Evolutionary conservation across 2,888 invertebrate genomes (phyloP).

Genomic region (Strigamia crassipes): DNA sequence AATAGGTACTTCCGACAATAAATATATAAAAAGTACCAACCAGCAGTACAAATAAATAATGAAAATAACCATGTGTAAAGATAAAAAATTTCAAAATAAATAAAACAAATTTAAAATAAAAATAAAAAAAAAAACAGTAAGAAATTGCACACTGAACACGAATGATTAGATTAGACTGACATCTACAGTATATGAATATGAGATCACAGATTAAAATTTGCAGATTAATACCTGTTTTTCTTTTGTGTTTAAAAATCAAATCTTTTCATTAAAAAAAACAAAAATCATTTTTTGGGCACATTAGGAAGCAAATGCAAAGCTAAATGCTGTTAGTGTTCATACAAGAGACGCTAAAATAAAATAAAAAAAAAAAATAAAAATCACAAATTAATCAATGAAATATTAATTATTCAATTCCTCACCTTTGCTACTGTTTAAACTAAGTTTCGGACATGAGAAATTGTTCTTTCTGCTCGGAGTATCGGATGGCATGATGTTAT

Average conservation of each 20-base stretch:
- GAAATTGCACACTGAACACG: slow-evolving; percentile 25
- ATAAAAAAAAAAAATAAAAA: not conserved
- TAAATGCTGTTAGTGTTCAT: slow-evolving; percentile 32
- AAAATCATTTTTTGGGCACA: slow-evolving; percentile 1
- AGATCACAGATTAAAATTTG: slow-evolving; percentile 33
- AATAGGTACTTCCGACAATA: not conserved
- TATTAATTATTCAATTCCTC: not conserved
- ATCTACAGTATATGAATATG: not conserved
- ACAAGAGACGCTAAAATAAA: slow-evolving; percentile 8
- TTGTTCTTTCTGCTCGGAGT: slow-evolving; percentile 24
- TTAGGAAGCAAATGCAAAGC: slow-evolving; percentile 29
- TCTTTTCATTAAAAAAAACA: not conserved
- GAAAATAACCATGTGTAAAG: not conserved
- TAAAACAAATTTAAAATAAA: not conserved
- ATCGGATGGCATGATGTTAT: slow-evolving; percentile 51
- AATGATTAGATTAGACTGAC: not conserved
- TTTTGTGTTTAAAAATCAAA: not conserved
- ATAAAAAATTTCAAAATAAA: not conserved
- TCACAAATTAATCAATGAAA: not conserved
- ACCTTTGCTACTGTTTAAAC: slow-evolving; percentile 3
- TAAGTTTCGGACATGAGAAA: slow-evolving; percentile 34
- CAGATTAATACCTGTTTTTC: not conserved
- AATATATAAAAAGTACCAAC: slow-evolving; percentile 29
- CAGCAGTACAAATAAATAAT: slow-evolving; percentile 11
- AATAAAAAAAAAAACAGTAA: not conserved